phyloP scores from a whole-genome alignment of 64 coral and sea anemone genomes.

The Hydrozoanthus tunicans region DNA sequence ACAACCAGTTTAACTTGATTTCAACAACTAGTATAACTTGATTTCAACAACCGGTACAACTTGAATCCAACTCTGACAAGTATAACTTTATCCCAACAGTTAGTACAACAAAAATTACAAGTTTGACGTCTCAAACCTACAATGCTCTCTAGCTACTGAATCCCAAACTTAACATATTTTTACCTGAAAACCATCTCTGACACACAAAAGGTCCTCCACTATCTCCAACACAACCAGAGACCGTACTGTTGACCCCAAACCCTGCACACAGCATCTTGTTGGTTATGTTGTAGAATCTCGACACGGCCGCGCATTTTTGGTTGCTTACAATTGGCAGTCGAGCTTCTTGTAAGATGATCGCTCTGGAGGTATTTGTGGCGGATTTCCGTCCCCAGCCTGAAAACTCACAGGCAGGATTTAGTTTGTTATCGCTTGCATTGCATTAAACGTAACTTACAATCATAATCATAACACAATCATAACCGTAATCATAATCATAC shows the following conservation, averaged over 20 bases:
- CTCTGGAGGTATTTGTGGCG: background rate
- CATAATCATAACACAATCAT: no score
- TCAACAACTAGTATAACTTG: no score
- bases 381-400: conserved; percentile 1
- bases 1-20: no score
- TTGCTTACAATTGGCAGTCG: background rate
- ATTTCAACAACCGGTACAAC: no score
- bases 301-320: background rate
- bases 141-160: no score
- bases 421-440: background rate
- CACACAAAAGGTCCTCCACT: conserved; percentile 21
- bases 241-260: conserved; percentile 3
- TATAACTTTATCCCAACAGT: no score
- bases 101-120: no score
- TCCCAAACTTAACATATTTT: no score
- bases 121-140: no score
- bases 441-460: background rate
- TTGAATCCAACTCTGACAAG: no score
- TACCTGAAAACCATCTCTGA: background rate
- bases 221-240: background rate
- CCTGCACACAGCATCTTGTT: conserved; percentile 31
- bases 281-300: background rate
- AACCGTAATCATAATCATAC: no score
- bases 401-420: background rate
- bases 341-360: conserved; percentile 3